Percentiles rank a stretch among this genome's conserved stretches.
phyloP scores from a whole-genome alignment of 2,888 invertebrate genomes.

The Syrphus vitripennis region DNA sequence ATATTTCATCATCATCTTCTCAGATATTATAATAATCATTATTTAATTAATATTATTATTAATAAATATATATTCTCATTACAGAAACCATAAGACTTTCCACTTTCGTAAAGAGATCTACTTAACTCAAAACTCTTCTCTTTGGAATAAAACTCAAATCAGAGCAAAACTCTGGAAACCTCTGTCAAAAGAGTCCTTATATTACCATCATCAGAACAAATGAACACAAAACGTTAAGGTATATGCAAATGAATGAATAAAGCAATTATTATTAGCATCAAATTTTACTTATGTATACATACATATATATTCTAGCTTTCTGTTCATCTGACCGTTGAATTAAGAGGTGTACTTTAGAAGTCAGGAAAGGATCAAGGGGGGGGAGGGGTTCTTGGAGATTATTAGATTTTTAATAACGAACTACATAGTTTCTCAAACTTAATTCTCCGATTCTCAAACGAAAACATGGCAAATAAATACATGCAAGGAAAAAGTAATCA shows the following conservation, averaged over 20 bases:
- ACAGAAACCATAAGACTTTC: not conserved
- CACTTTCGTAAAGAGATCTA: not conserved
- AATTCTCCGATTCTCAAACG: too few relatives aligned
- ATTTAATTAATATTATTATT: slow-evolving; percentile 28
- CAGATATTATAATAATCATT: too few relatives aligned
- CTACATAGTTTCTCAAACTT: too few relatives aligned
- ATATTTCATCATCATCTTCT: not conserved
- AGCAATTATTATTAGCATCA: slow-evolving; percentile 25
- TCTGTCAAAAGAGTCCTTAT: not conserved
- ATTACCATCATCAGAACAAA: slow-evolving; percentile 6
- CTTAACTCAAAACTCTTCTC: not conserved
- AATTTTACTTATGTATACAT: too few relatives aligned
- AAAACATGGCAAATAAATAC: too few relatives aligned
- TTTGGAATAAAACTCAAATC: not conserved
- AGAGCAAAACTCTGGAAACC: not conserved
- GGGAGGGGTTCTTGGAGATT: not conserved
- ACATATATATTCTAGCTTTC: not conserved
- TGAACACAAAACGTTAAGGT: slow-evolving; percentile 20
- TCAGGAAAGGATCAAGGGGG: not conserved
- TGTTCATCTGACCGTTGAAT: slow-evolving; percentile 25
- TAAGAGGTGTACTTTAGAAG: slow-evolving; percentile 10
- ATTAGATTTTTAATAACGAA: too few relatives aligned
- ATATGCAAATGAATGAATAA: slow-evolving; percentile 44
- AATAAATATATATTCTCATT: not conserved
- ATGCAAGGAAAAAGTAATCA: too few relatives aligned